Evolutionary conservation across 2,888 invertebrate species (phyloP).

Genomic region (Lasioglossum malachurum): DNA sequence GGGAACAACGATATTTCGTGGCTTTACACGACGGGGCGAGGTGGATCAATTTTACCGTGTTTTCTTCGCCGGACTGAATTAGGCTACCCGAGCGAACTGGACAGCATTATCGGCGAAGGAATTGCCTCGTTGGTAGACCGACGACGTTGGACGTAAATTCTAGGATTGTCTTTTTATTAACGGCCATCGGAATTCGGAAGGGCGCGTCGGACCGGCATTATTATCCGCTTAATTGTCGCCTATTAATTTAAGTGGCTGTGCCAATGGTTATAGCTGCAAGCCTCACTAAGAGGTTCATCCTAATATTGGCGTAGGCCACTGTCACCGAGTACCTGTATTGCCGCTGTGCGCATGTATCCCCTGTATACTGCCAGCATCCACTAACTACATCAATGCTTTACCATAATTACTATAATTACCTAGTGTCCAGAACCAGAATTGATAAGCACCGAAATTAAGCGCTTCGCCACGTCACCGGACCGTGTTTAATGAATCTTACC

Average conservation of each 20-base stretch:
- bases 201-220: conserved; percentile 17
- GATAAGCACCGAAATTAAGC: conserved; percentile 59
- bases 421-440: conserved; percentile 67
- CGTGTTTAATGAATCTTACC: conserved; percentile 25
- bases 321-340: conserved; percentile 41
- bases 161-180: conserved; percentile 33
- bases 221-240: conserved; percentile 40
- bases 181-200: neutral
- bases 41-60: conserved; percentile 32
- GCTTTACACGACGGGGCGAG: conserved; percentile 8
- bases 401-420: conserved; percentile 78
- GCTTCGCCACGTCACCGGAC: conserved; percentile 18
- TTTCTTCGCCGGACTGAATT: conserved; percentile 4
- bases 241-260: conserved; percentile 57
- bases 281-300: conserved; percentile 57
- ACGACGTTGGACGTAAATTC: conserved; percentile 3
- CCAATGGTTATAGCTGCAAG: conserved; percentile 52
- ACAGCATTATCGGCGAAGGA: neutral
- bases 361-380: conserved; percentile 19
- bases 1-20: conserved; percentile 12
- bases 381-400: conserved; percentile 71
- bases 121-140: neutral
- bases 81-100: neutral
- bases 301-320: conserved; percentile 43
- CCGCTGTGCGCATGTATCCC: conserved; percentile 4